These are phyloP conservation scores for Actinia tenebrosa DNA, from an alignment of 64 coral and sea anemone genomes.

Conservation along the genomic window DNA sequence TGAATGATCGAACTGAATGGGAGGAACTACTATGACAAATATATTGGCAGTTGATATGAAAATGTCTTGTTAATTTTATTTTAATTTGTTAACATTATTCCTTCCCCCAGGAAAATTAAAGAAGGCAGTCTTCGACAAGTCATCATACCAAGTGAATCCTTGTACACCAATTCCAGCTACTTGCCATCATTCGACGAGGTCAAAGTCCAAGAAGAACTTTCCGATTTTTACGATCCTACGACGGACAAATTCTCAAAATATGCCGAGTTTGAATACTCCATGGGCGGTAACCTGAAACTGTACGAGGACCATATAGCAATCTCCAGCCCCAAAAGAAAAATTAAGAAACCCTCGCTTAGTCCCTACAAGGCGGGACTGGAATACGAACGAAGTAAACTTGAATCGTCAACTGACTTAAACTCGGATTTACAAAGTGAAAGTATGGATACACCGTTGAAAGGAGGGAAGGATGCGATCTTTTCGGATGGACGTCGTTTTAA, in stretches of 20 bases:
- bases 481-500: neutral
- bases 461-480: neutral
- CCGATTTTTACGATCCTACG: conserved; percentile 35
- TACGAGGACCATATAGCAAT: conserved; percentile 81
- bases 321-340: conserved; percentile 61
- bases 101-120: neutral
- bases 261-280: conserved; percentile 80
- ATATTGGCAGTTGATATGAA: too few species aligned
- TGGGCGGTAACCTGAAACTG: conserved; percentile 81
- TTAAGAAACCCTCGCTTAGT: conserved; percentile 29
- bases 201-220: conserved; percentile 73
- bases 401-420: conserved; percentile 34
- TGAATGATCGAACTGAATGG: too few species aligned
- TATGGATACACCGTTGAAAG: conserved; percentile 2
- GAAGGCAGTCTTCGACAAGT: conserved; percentile 16
- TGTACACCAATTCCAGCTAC: conserved; percentile 26
- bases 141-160: conserved; percentile 64
- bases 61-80: neutral
- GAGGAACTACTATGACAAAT: too few species aligned
- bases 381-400: conserved; percentile 26
- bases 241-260: conserved; percentile 42
- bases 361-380: conserved; percentile 28
- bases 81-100: neutral
- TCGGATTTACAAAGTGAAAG: neutral
- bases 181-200: conserved; percentile 67